These are phyloP conservation scores for Drosophila paranaensis DNA, from an alignment of 2,888 invertebrate species.

Conservation along the genomic window DNA sequence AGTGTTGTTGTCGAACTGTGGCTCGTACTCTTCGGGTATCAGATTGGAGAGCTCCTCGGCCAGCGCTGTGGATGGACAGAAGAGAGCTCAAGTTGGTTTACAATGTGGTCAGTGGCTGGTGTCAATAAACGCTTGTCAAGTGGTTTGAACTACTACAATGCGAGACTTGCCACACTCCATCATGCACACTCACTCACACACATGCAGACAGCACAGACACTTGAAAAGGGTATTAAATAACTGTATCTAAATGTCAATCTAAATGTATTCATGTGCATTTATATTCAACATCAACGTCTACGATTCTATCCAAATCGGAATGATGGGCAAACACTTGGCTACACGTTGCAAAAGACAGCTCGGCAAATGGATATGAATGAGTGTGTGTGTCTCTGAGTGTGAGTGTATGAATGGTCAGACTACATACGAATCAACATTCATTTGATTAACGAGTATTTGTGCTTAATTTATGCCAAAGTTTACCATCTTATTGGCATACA, in stretches of 20 bases:
- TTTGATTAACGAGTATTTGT: slow-evolving; percentile 78
- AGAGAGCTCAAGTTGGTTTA: slow-evolving; percentile 1
- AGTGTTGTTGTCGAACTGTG: slow-evolving; percentile 94
- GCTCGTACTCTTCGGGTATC: slow-evolving; percentile 85
- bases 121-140: slow-evolving; percentile 51
- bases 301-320: slow-evolving; percentile 16
- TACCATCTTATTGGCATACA: slow-evolving; percentile 53
- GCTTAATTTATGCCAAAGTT: slow-evolving; percentile 73
- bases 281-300: slow-evolving; percentile 45
- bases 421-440: slow-evolving; percentile 59
- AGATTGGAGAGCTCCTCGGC: slow-evolving; percentile 78
- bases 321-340: slow-evolving; percentile 26
- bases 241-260: slow-evolving; percentile 76
- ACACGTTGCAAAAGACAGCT: slow-evolving; percentile 44
- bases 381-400: slow-evolving; percentile 6
- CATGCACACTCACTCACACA: slow-evolving; percentile 30
- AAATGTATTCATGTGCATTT: slow-evolving; percentile 77
- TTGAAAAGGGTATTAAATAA: slow-evolving; percentile 68
- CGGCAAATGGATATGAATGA: slow-evolving; percentile 47
- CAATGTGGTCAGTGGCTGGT: background rate
- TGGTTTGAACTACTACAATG: slow-evolving; percentile 25
- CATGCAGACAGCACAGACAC: slow-evolving; percentile 17
- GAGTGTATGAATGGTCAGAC: slow-evolving; percentile 27
- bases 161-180: slow-evolving; percentile 40
- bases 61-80: slow-evolving; percentile 40